Conservation (phyloP, 2,888 invertebrate genomes). For the Drosophila paramelanica region DNA sequence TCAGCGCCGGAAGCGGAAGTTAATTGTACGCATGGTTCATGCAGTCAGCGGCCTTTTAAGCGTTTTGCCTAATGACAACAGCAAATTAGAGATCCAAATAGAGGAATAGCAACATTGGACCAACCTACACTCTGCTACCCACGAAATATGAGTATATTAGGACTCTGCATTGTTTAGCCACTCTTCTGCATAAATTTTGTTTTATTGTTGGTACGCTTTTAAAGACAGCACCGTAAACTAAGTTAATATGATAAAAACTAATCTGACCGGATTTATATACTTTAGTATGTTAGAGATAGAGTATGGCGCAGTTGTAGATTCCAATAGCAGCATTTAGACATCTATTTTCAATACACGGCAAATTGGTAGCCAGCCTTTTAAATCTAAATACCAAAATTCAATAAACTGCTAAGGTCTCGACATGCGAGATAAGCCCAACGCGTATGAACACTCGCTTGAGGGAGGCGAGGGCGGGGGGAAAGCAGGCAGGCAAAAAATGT, state of each 20-base stretch:
- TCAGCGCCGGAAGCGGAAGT: conserved; percentile 78
- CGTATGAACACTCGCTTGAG: neutral
- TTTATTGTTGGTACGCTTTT: too few species aligned
- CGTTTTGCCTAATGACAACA: conserved; percentile 44
- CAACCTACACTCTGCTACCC: neutral
- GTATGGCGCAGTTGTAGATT: neutral
- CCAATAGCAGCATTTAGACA: neutral
- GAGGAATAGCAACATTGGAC: conserved; percentile 10
- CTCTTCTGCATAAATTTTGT: too few species aligned
- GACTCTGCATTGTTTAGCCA: neutral
- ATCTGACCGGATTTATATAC: too few species aligned
- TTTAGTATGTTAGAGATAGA: neutral
- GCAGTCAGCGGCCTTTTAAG: conserved; percentile 42
- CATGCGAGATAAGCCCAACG: conserved; percentile 7
- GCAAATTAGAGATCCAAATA: neutral
- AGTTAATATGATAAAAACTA: neutral
- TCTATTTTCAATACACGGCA: conserved; percentile 11
- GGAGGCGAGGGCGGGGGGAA: neutral
- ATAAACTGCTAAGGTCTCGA: conserved; percentile 35
- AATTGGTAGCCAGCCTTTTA: conserved; percentile 22
- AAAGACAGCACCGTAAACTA: too few species aligned
- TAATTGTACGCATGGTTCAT: conserved; percentile 70
- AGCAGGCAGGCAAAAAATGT: conserved; percentile 50
- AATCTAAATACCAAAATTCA: conserved; percentile 41
- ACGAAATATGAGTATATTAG: neutral